Conservation (phyloP, 2,888 invertebrate genomes). For the Agapostemon virescens region DNA sequence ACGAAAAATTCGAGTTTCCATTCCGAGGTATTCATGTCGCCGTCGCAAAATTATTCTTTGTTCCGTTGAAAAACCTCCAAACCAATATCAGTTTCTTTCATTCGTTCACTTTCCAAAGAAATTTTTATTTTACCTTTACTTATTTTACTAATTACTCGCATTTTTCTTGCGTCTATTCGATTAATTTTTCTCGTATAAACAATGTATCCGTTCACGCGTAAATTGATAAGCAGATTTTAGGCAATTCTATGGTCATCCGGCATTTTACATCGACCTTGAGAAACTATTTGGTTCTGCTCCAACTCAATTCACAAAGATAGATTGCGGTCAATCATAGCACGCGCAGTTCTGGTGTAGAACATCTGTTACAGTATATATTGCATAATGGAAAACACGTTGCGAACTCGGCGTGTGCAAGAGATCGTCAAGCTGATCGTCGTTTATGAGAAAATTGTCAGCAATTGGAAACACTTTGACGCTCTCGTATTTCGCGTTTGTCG, state of each 20-base stretch:
- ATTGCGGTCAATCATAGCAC: background rate
- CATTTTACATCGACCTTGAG: constrained; percentile 7
- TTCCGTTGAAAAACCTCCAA: background rate
- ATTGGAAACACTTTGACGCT: background rate
- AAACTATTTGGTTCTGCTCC: background rate
- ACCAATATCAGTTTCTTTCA: background rate
- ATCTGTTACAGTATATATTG: background rate
- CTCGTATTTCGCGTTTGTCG: background rate
- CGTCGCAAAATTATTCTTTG: background rate
- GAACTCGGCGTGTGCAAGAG: background rate
- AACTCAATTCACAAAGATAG: background rate
- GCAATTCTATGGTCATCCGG: background rate
- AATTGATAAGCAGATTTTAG: background rate
- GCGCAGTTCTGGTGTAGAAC: background rate
- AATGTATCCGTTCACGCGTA: too few relatives aligned
- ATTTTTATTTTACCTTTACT: too few relatives aligned
- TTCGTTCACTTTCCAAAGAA: background rate
- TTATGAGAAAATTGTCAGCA: background rate
- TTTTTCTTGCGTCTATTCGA: too few relatives aligned
- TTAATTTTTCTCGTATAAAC: background rate
- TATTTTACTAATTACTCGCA: too few relatives aligned
- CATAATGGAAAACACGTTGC: background rate
- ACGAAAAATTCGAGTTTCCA: background rate
- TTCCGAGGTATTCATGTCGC: background rate
- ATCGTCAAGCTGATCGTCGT: background rate